Evolutionary conservation across 1,140 invertebrate genomes (phyloP).

Genomic region (Drosophila obscura): DNA sequence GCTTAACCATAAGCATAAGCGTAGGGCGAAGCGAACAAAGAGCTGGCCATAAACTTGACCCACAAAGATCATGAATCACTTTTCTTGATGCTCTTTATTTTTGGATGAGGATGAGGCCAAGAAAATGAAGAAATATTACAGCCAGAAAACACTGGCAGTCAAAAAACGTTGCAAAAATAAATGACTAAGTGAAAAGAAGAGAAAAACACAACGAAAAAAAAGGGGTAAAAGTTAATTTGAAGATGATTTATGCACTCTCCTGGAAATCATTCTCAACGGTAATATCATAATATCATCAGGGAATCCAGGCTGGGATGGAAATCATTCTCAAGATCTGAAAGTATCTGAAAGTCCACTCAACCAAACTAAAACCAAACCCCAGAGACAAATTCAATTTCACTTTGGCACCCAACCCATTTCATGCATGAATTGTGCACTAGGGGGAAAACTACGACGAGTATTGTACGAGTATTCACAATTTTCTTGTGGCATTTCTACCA

Average conservation of each 20-base stretch:
- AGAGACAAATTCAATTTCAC: conserved; percentile 43
- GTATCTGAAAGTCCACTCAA: too few species aligned
- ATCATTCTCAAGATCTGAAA: too few species aligned
- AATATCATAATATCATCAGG: too few species aligned
- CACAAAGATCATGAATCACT: conserved; percentile 38
- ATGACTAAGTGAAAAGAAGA: conserved; percentile 28
- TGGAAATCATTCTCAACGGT: not conserved
- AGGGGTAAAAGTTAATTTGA: conserved; percentile 13
- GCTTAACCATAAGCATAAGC: not conserved
- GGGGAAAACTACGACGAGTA: not conserved
- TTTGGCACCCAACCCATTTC: conserved; percentile 41
- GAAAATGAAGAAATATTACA: conserved; percentile 2
- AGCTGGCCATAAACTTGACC: conserved; percentile 48
- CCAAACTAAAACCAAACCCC: conserved; percentile 21
- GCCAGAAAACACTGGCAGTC: not conserved
- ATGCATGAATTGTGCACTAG: conserved; percentile 49
- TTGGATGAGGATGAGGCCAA: too few species aligned
- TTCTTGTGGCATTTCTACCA: conserved; percentile 42
- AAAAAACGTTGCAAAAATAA: conserved; percentile 8
- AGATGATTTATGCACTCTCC: conserved; percentile 28
- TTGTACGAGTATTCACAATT: conserved; percentile 35
- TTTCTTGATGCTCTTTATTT: conserved; percentile 14
- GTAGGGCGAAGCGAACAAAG: not conserved
- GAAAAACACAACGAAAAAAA: not conserved
- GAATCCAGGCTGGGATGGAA: too few species aligned